These are phyloP conservation scores for Perca flavescens DNA, from an alignment of 2,113 vertebrate species.

Conservation along the genomic window DNA sequence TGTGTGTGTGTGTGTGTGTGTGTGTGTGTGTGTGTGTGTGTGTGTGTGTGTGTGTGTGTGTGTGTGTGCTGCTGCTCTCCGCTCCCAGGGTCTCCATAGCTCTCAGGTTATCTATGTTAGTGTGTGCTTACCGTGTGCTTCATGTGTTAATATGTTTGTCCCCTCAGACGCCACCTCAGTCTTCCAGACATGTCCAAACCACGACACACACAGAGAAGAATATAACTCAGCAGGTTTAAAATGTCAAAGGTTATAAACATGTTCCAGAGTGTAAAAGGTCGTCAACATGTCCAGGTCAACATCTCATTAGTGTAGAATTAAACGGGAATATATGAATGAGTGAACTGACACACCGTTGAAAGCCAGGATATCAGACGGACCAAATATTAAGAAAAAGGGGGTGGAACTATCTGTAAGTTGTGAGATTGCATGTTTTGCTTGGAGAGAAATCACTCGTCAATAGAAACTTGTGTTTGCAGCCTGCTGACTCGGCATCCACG, in stretches of 20 bases:
- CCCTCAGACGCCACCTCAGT: constrained; percentile 70
- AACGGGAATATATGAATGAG: background rate
- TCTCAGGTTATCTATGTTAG: constrained; percentile 82
- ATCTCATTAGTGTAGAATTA: constrained; percentile 10
- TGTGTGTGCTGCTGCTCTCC: constrained; percentile 46
- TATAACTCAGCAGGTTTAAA: constrained; percentile 24
- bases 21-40: constrained; percentile 17
- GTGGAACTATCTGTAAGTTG: constrained; percentile 10
- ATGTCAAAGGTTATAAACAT: constrained; percentile 9
- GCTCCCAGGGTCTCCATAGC: constrained; percentile 81
- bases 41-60: constrained; percentile 16
- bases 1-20: constrained; percentile 17
- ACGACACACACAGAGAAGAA: constrained; percentile 2
- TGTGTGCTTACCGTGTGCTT: constrained; percentile 61
- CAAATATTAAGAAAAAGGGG: constrained; percentile 21
- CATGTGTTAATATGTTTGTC: constrained; percentile 51
- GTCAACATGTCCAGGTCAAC: constrained; percentile 16
- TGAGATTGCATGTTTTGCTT: constrained; percentile 71
- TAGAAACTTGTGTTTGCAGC: constrained; percentile 51
- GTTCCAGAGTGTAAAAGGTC: constrained; percentile 11
- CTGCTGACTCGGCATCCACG: constrained; percentile 34
- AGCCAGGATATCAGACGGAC: constrained; percentile 26
- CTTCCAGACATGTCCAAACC: constrained; percentile 73
- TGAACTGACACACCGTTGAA: constrained; percentile 6
- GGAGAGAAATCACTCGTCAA: constrained; percentile 53